Conservation (phyloP, 2,797 vertebrate genomes). For the Lates japonicus region DNA sequence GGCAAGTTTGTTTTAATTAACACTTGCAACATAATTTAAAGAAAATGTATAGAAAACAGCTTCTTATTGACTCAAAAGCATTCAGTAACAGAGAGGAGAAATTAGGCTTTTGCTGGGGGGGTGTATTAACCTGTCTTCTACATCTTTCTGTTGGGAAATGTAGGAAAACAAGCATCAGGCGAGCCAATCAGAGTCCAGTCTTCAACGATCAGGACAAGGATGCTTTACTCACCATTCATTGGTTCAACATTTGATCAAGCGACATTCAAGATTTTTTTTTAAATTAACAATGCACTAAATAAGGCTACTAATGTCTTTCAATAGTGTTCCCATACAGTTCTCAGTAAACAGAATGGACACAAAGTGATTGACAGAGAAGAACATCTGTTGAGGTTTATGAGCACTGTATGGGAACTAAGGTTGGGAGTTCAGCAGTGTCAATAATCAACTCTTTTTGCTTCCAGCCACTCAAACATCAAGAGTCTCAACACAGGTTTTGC, state of each 20-base stretch:
- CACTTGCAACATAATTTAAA: constrained; percentile 73
- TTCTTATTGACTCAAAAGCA: constrained; percentile 59
- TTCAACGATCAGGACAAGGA: constrained; percentile 30
- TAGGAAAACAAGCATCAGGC: constrained; percentile 8
- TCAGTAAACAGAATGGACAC: constrained; percentile 42
- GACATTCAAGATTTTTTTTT: constrained; percentile 65
- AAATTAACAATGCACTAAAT: constrained; percentile 57
- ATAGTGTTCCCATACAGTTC: constrained; percentile 31
- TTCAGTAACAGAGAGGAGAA: constrained; percentile 38
- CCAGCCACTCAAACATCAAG: constrained; percentile 2
- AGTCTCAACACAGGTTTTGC: background rate
- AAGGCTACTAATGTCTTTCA: constrained; percentile 53
- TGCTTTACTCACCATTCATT: constrained; percentile 44
- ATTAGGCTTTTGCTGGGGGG: constrained; percentile 3
- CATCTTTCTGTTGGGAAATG: constrained; percentile 7
- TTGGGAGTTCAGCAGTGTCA: background rate
- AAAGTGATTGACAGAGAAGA: constrained; percentile 15
- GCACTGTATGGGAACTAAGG: background rate
- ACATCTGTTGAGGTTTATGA: constrained; percentile 10
- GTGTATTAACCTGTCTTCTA: constrained; percentile 3
- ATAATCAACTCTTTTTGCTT: background rate
- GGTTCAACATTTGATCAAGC: constrained; percentile 46
- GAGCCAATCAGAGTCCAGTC: constrained; percentile 26
- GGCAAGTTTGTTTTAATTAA: constrained; percentile 75
- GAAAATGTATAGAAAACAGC: constrained; percentile 77